A percentile compares a stretch with the other conserved stretches of the same genome.
Conservation (phyloP, 2,888 invertebrate species). For the Anoplius nigerrimus region DNA sequence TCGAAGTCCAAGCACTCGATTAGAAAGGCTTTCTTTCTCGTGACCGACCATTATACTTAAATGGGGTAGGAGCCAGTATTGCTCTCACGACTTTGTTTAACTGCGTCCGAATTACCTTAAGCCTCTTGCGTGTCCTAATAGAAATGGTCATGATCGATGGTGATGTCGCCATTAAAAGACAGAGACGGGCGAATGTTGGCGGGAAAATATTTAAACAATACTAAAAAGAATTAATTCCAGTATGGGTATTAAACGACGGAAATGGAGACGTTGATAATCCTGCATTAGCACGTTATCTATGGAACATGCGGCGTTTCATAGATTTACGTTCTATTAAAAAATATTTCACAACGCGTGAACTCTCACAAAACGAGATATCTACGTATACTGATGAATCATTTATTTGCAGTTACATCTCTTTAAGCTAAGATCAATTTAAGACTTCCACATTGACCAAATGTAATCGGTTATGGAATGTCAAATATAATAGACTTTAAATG, state of each 20-base stretch:
- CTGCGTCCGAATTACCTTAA: constrained; percentile 55
- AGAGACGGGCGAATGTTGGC: background rate
- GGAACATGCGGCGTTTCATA: too few species aligned
- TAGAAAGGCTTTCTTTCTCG: constrained; percentile 52
- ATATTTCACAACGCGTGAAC: too few species aligned
- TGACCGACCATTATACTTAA: constrained; percentile 57
- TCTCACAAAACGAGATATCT: too few species aligned
- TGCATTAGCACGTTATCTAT: constrained; percentile 37
- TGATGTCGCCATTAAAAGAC: too few species aligned
- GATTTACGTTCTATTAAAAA: too few species aligned
- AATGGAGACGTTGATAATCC: constrained; percentile 56
- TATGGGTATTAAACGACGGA: constrained; percentile 66
- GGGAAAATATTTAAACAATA: constrained; percentile 25
- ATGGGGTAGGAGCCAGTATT: constrained; percentile 44
- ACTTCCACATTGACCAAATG: too few species aligned
- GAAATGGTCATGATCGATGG: constrained; percentile 11
- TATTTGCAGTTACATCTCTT: too few species aligned
- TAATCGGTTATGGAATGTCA: too few species aligned
- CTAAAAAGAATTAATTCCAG: constrained; percentile 55
- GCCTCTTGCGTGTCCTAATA: constrained; percentile 1
- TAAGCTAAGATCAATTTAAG: too few species aligned
- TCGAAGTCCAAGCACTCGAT: constrained; percentile 53
- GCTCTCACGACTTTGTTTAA: constrained; percentile 37
- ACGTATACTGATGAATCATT: too few species aligned
- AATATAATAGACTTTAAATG: too few species aligned